Base-by-base conservation (phyloP, 2,113 vertebrate species). In the Ictidomys tridecemlineatus region DNA sequence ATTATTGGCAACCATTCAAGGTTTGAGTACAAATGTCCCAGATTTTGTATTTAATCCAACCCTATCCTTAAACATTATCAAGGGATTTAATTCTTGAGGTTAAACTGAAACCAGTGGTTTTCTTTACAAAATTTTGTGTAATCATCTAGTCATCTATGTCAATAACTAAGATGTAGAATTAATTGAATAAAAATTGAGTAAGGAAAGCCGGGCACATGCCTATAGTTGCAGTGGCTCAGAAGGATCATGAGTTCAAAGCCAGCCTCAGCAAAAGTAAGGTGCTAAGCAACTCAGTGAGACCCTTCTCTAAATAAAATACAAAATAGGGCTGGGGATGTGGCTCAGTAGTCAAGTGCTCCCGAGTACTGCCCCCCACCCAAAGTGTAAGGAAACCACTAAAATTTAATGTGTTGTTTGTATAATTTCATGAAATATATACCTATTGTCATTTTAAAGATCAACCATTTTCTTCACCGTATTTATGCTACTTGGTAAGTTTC, bases 301-400 rank as follows among this genome's bases (percentile, higher is more conserved):
- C 51, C 51, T 53, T 53, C 51, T 53, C 51, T 53, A 53, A 17
- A 16, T 53, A 53, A 53, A 53, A 48, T 48, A 48, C 48, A 51
- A 51, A 51, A 51, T 51, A 51, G 48, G 48, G 48, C 48, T 51
- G 12, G 48, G 48, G 48, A 51, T 51, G 48, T 51, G 48, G 48
- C 48, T 51, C 48, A 13, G 48, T 53, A 16, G 14, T 53, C 14
- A 17, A 53, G 51, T 53, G 14, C 51, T 16, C 51, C 51, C 14
- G 2, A 51, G 51, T 51, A 51, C 51, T 51, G 45, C 48, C 48
- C 48, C 51, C 51, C 4, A 16, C 13, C 2, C 13, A 53, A 58
- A 58, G 56, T 48, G 84, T 69, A 26, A 72, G 10, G 20, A 94
- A 95, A 94, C 37, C 8, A 90, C n/a, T 70, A 94, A 85, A 72